These are phyloP conservation scores for Pedicia rivosa DNA, from an alignment of 2,888 invertebrate genomes.

Conservation along the genomic window DNA sequence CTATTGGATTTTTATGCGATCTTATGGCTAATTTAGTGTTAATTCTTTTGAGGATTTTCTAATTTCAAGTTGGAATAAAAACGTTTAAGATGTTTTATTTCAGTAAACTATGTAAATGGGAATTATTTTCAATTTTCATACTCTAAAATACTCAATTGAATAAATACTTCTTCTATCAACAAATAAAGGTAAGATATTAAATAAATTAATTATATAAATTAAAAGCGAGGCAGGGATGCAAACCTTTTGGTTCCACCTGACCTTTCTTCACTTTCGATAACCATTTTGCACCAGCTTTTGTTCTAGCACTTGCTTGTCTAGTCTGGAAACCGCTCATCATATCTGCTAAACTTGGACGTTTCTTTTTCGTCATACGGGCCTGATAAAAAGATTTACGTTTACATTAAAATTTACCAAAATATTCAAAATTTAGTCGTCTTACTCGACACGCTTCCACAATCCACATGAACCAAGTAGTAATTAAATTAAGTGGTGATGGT, in stretches of 20 bases:
- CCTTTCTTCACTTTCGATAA: slow-evolving; percentile 74
- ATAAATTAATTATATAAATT: slow-evolving; percentile 4
- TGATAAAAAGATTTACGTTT: slow-evolving; percentile 16
- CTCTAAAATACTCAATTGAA: not conserved
- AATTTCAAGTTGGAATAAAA: too few relatives aligned
- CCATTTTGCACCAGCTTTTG: slow-evolving; percentile 81
- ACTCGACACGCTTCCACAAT: slow-evolving; percentile 66
- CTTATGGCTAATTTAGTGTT: too few relatives aligned
- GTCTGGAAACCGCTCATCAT: slow-evolving; percentile 56
- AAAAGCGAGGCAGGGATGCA: slow-evolving; percentile 7
- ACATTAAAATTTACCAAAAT: not conserved
- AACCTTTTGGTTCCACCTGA: slow-evolving; percentile 40
- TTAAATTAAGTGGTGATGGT: slow-evolving; percentile 91
- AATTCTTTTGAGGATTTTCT: too few relatives aligned
- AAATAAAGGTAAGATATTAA: slow-evolving; percentile 2
- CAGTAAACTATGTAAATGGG: too few relatives aligned
- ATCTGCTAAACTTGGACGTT: slow-evolving; percentile 69
- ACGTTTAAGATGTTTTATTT: too few relatives aligned
- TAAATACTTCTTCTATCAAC: not conserved
- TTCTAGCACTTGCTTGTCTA: slow-evolving; percentile 60
- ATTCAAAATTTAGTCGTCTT: slow-evolving; percentile 13
- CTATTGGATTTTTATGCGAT: too few relatives aligned
- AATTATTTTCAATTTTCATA: too few relatives aligned
- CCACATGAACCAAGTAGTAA: slow-evolving; percentile 87
- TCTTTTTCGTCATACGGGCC: slow-evolving; percentile 50